These are phyloP conservation scores for Kobus ellipsiprymnus DNA, from an alignment of 2,113 vertebrate species.

Conservation along the genomic window DNA sequence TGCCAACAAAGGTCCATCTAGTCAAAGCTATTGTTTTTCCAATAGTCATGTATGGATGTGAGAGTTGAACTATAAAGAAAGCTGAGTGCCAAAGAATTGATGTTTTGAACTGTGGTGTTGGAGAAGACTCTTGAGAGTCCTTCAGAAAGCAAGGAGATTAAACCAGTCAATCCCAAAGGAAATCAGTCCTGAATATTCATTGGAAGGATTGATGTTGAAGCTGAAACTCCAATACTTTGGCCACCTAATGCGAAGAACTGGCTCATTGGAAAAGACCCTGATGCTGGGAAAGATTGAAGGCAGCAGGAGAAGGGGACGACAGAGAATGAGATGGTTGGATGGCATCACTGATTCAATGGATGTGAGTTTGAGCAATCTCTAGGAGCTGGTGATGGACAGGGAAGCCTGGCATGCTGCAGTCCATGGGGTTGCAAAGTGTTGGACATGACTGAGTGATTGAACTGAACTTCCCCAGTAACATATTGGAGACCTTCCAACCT, in stretches of 20 bases:
- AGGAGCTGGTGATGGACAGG: background rate
- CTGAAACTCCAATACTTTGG: background rate
- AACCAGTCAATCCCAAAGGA: background rate
- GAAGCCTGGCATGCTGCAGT: background rate
- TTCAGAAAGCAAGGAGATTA: background rate
- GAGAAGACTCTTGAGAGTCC: background rate
- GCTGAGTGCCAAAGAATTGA: background rate
- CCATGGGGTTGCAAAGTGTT: background rate
- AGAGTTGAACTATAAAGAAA: background rate
- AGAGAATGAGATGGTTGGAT: background rate
- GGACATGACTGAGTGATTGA: background rate
- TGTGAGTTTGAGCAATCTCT: background rate
- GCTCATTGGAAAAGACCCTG: background rate
- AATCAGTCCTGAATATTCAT: background rate
- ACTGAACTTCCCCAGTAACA: background rate
- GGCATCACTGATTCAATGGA: background rate
- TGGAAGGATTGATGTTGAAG: background rate
- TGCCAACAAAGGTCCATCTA: background rate
- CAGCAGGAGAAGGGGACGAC: background rate
- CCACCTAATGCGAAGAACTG: fast-evolving
- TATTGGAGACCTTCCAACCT: background rate
- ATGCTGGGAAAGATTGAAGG: background rate
- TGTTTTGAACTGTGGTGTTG: background rate
- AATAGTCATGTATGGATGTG: background rate
- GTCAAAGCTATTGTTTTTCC: background rate